Evolutionary conservation across 2,888 invertebrate genomes (phyloP).

Genomic region (Fragum sueziense): DNA sequence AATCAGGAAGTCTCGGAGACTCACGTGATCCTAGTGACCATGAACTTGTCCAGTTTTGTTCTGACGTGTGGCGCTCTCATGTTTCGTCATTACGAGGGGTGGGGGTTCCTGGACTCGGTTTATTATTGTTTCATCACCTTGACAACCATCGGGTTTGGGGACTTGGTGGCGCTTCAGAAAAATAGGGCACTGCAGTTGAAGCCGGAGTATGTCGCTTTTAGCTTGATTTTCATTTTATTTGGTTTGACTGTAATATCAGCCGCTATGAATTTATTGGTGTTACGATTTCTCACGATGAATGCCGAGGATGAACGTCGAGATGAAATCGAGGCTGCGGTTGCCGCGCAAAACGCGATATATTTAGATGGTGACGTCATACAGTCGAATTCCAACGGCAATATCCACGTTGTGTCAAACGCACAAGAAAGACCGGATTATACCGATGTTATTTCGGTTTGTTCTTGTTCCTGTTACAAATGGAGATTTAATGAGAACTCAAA

Average conservation of each 20-base stretch:
- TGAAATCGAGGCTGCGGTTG: conserved; percentile 96
- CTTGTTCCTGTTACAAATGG: conserved; percentile 89
- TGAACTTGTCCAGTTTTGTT: conserved; percentile 93
- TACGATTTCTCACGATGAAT: conserved; percentile 98
- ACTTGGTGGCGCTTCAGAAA: conserved; percentile 98
- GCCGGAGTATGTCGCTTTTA: conserved; percentile 98
- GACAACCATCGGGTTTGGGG: conserved; percentile 98
- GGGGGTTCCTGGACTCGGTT: conserved; percentile 94
- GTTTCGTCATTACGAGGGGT: conserved; percentile 96
- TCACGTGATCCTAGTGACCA: conserved; percentile 92
- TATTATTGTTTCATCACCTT: conserved; percentile 99
- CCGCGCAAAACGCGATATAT: conserved; percentile 96
- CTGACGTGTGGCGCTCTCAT: conserved; percentile 97
- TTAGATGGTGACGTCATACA: conserved; percentile 97
- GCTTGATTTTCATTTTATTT: conserved; percentile 98
- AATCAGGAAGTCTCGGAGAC: conserved; percentile 91
- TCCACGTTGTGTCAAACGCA: conserved; percentile 84
- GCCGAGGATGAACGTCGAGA: conserved; percentile 98
- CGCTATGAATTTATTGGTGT: conserved; percentile 97
- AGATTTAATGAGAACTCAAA: conserved; percentile 52
- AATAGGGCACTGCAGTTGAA: conserved; percentile 96
- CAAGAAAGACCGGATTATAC: conserved; percentile 84
- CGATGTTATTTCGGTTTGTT: conserved; percentile 90
- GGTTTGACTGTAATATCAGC: conserved; percentile 99
- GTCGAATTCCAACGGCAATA: conserved; percentile 81